Evolutionary conservation across 2,113 vertebrate genomes (phyloP), one percentile per base, ranked within the genome.

Genomic region (Tautogolabrus adspersus): DNA sequence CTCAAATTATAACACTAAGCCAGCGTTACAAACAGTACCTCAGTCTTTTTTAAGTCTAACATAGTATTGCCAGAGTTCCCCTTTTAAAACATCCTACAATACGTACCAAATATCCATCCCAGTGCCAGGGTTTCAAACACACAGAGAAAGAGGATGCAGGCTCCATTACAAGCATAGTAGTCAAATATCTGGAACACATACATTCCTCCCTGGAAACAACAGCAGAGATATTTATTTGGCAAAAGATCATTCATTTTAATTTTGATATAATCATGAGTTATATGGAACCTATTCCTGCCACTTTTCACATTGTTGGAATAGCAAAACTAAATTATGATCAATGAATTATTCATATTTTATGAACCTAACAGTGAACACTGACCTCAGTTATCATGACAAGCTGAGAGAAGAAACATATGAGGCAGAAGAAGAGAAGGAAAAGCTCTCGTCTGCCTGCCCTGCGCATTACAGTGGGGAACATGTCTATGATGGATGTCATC

Each of bases 121-220:
- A 94, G 23, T 30, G 91, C 86, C 68, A 94, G 55, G 12, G 75
- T 52, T 78, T 94, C 82, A 89, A 94, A 95, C 51, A 92, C 85
- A 76, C 84, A 89, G 10, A 95, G 69, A 1, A 94, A 92, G 63
- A 95, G 81, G 78, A 95, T 62, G 85, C 94, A 93, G 60, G 84
- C 75, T 55, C 95, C 95, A 8, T 93, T 95, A 73, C 91, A 93
- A 34, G 94, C 93, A 1, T 95, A 95, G 64, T 95, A 94, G 58
- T 95, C 94, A 18, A 95, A 83, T 58, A 95, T 26, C 86, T 95
- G 94, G 77, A 94, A 94, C 30, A 94, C 65, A 61, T 91, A 95
- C 87, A 95, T 94, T 0, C 94, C 94, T 69, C 91, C 94, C 94
- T 95, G 57, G 12, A 56, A 0, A 77, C 22, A 58, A 67, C 23